Conservation (phyloP, 2,797 vertebrate genomes). For the Malacoctenus gilli region DNA sequence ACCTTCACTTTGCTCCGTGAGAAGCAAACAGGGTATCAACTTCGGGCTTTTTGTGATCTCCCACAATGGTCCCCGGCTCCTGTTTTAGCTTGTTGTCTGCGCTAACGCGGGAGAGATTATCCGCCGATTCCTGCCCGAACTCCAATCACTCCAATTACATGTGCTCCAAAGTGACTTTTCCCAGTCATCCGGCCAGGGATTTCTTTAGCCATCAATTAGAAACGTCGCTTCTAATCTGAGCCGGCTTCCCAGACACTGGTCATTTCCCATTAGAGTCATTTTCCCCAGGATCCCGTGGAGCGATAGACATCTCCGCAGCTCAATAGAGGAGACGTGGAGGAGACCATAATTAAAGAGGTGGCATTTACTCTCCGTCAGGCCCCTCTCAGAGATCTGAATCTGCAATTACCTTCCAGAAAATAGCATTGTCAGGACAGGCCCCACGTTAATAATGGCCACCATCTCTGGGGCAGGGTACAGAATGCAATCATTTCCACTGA, state of each 20-base stretch:
- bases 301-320: constrained; percentile 85
- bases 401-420: constrained; percentile 89
- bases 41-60: constrained; percentile 32
- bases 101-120: constrained; percentile 66
- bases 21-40: constrained; percentile 2
- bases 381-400: constrained; percentile 87
- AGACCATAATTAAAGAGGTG: constrained; percentile 92
- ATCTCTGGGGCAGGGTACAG: constrained; percentile 76
- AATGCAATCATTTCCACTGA: constrained; percentile 83
- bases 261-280: constrained; percentile 95
- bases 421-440: constrained; percentile 86
- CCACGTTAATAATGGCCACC: constrained; percentile 83
- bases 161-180: constrained; percentile 94
- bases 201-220: constrained; percentile 94
- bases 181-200: constrained; percentile 89
- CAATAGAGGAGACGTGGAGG: constrained; percentile 84
- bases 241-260: constrained; percentile 86
- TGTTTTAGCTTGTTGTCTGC: constrained; percentile 50
- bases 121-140: constrained; percentile 78
- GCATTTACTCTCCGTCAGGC: constrained; percentile 92
- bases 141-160: constrained; percentile 95
- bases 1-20: constrained; percentile 4
- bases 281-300: constrained; percentile 85
- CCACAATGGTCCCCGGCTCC: constrained; percentile 11
- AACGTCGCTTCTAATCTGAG: constrained; percentile 95